Conservation (phyloP, 2,888 invertebrate genomes). For the Phasia obesa region DNA sequence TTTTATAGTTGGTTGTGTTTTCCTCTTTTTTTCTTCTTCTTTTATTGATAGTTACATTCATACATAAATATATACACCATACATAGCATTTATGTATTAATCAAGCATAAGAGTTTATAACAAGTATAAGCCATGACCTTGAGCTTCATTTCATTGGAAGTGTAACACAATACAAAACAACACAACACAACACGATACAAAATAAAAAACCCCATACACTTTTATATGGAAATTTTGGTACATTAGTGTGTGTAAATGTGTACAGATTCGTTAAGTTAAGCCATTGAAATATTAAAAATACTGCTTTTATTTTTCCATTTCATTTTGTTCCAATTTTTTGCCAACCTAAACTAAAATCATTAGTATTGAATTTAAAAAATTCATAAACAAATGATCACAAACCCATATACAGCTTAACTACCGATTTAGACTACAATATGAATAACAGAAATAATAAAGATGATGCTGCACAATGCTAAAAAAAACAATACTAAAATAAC, state of each 20-base stretch:
- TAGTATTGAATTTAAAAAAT: conserved; percentile 13
- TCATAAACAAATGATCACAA: background rate
- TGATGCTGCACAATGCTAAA: conserved; percentile 4
- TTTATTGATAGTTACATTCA: background rate
- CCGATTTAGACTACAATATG: background rate
- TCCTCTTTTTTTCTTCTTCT: background rate
- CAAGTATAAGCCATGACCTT: conserved; percentile 62
- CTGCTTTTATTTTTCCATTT: conserved; percentile 38
- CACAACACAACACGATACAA: too few relatives aligned
- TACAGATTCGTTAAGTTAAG: conserved; percentile 27
- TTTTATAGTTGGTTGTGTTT: conserved; percentile 24
- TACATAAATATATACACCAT: background rate
- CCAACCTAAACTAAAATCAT: conserved; percentile 38
- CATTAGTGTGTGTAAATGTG: background rate
- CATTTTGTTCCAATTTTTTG: conserved; percentile 9
- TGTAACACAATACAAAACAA: conserved; percentile 59
- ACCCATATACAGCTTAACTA: conserved; percentile 5
- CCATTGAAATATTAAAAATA: conserved; percentile 61
- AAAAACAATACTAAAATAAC: background rate
- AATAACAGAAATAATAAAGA: conserved; percentile 8
- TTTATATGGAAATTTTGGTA: too few relatives aligned
- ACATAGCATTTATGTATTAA: background rate
- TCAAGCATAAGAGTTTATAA: conserved; percentile 31
- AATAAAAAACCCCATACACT: too few relatives aligned
- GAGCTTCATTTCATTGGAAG: conserved; percentile 66